Conservation (phyloP, 1,140 invertebrate genomes). For the Heliconius himera region DNA sequence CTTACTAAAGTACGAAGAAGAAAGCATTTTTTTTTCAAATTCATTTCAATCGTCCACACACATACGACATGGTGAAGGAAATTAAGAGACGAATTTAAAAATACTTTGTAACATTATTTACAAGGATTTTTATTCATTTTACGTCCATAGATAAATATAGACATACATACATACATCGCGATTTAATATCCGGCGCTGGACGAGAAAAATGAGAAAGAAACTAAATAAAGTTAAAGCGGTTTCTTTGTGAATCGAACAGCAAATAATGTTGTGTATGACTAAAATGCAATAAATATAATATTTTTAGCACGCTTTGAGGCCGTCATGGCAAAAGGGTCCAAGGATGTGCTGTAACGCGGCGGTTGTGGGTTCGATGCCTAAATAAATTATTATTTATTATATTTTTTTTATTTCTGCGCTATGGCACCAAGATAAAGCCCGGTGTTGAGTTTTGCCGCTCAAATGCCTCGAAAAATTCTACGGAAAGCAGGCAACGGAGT, state of each 20-base stretch:
- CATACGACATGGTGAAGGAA: background rate
- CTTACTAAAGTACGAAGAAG: no score
- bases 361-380: no score
- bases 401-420: no score
- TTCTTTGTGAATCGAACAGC: background rate
- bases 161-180: background rate
- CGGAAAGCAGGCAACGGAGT: no score
- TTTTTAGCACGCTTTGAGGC: no score
- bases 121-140: background rate
- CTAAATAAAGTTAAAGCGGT: background rate
- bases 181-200: conserved; percentile 2
- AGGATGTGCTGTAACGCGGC: no score
- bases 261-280: conserved; percentile 4
- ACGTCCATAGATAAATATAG: background rate
- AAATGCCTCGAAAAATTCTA: no score
- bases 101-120: background rate
- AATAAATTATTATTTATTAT: no score
- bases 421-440: no score
- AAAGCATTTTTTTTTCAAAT: no score
- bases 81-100: background rate
- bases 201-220: background rate
- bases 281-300: background rate
- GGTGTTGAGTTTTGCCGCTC: no score
- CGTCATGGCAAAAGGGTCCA: no score
- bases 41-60: background rate